Conservation (phyloP, 2,797 vertebrate species). For the Lepilemur ruficaudatus region DNA sequence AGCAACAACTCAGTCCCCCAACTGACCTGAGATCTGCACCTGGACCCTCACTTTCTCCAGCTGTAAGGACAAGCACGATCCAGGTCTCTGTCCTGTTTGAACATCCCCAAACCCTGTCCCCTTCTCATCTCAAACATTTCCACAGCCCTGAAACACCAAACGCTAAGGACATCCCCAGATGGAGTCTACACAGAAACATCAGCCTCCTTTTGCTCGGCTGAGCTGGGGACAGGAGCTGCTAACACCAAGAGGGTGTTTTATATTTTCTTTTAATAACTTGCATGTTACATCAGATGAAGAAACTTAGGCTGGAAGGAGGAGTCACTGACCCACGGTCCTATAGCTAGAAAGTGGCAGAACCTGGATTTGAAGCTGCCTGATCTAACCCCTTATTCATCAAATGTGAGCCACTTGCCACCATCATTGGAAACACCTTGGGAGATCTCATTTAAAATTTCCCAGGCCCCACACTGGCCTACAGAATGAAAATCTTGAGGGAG, state of each 20-base stretch:
- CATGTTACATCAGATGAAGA: not conserved
- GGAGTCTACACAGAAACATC: not conserved
- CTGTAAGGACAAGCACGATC: not conserved
- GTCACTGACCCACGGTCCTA: not conserved
- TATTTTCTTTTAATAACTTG: conserved; percentile 31
- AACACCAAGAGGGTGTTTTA: not conserved
- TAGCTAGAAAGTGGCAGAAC: not conserved
- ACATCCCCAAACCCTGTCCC: not conserved
- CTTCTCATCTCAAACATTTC: not conserved
- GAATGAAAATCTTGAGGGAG: conserved; percentile 3
- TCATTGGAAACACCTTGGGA: not conserved
- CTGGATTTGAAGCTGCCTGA: not conserved
- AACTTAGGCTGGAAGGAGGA: not conserved
- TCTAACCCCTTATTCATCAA: not conserved
- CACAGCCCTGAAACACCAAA: not conserved
- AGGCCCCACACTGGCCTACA: not conserved
- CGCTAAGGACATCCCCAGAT: not conserved
- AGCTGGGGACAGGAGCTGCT: not conserved
- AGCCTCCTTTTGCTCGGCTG: not conserved
- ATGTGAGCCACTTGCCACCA: not conserved
- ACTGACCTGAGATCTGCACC: not conserved
- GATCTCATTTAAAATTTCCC: not conserved
- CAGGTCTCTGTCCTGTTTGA: not conserved
- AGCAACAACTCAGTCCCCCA: not conserved
- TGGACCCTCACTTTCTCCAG: not conserved